Conservation (phyloP, 2,113 vertebrate species). For the Mastomys coucha region DNA sequence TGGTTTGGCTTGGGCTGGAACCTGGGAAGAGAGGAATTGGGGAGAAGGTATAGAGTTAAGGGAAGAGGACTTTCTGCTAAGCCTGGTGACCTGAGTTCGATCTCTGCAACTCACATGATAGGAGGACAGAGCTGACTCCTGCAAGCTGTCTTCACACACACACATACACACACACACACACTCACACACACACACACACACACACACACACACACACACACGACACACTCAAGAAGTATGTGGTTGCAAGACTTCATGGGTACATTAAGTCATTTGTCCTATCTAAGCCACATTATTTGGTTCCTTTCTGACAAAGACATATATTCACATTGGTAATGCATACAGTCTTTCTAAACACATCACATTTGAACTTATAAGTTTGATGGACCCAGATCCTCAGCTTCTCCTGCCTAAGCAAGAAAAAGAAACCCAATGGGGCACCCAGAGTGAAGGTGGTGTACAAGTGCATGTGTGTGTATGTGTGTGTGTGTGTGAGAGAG, state of each 20-base stretch:
- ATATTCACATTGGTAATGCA: background rate
- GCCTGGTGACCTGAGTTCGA: background rate
- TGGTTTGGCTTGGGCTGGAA: background rate
- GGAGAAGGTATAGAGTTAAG: background rate
- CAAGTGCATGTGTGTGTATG: background rate
- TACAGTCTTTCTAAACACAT: background rate
- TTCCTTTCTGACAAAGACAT: background rate
- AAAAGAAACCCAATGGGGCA: background rate
- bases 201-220: background rate
- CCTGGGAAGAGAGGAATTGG: background rate
- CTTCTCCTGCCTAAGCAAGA: background rate
- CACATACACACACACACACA: background rate
- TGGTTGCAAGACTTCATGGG: background rate
- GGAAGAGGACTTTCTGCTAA: background rate
- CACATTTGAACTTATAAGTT: background rate
- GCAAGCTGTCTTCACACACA: background rate
- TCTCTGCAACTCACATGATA: background rate
- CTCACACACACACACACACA: background rate
- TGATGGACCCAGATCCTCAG: background rate
- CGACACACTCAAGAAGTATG: too few relatives aligned
- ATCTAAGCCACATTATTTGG: background rate
- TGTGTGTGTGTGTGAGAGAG: background rate
- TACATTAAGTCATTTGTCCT: background rate
- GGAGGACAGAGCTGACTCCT: background rate
- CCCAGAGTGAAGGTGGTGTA: background rate